Conservation (phyloP, 92 coral and sea anemone genomes). For the Metridium senile region DNA sequence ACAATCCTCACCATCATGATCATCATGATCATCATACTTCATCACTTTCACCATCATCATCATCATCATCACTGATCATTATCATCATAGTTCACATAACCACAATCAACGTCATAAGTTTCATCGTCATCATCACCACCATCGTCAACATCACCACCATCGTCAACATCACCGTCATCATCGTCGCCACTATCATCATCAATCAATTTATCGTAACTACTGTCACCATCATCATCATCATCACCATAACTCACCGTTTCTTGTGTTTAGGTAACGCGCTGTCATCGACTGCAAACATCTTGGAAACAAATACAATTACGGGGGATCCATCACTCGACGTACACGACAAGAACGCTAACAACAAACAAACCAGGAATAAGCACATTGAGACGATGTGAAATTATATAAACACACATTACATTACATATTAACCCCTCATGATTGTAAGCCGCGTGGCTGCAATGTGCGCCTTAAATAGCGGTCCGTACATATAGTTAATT, state of each 20-base stretch:
- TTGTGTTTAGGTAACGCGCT: conserved; percentile 87
- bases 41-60: neutral
- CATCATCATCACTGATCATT: neutral
- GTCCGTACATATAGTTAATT: no score
- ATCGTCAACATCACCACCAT: neutral
- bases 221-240: neutral
- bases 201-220: neutral
- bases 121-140: no score
- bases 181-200: neutral
- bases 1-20: neutral
- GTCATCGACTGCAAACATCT: conserved; percentile 97
- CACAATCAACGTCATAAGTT: neutral
- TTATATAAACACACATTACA: no score
- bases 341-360: conserved; percentile 80
- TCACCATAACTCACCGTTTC: conserved; percentile 58
- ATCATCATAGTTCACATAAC: neutral
- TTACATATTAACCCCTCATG: no score
- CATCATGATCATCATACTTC: neutral
- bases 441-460: no score
- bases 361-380: neutral
- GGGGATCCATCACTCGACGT: conserved; percentile 79
- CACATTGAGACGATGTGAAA: neutral
- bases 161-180: neutral
- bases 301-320: conserved; percentile 91
- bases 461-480: no score